A percentile compares a stretch with the other conserved stretches of the same genome.
Conservation (phyloP, 2,888 invertebrate species). For the Eilema griseolum region DNA sequence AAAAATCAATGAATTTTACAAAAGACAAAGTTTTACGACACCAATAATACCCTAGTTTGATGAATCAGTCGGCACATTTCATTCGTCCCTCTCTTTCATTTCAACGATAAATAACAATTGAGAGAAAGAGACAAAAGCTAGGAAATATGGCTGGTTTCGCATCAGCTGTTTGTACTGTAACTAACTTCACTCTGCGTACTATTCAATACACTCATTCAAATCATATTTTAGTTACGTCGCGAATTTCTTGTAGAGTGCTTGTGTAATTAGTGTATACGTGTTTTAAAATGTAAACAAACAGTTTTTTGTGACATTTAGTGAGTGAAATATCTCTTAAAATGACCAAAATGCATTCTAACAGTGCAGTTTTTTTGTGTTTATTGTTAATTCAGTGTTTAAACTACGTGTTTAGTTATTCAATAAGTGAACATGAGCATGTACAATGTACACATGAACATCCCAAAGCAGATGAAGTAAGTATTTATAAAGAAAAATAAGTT, state of each 20-base stretch:
- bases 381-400: constrained; percentile 58
- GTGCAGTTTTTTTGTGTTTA: constrained; percentile 58
- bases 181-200: constrained; percentile 44
- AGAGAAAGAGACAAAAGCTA: constrained; percentile 33
- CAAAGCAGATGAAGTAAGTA: constrained; percentile 89
- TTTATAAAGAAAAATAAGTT: constrained; percentile 31
- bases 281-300: constrained; percentile 78
- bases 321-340: constrained; percentile 61
- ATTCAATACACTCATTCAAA: constrained; percentile 44
- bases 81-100: constrained; percentile 30
- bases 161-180: constrained; percentile 50
- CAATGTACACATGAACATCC: constrained; percentile 90
- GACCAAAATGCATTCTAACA: constrained; percentile 57
- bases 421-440: constrained; percentile 66
- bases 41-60: background rate
- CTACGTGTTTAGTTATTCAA: constrained; percentile 59
- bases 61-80: background rate
- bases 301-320: constrained; percentile 52
- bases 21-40: background rate
- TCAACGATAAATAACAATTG: accelerated
- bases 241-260: constrained; percentile 40
- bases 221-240: constrained; percentile 57
- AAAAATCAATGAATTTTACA: constrained; percentile 11
- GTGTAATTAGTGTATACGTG: constrained; percentile 30
- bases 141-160: constrained; percentile 38